Base-by-base conservation (phyloP, 1,140 invertebrate species). In the Cephus cinctus region DNA sequence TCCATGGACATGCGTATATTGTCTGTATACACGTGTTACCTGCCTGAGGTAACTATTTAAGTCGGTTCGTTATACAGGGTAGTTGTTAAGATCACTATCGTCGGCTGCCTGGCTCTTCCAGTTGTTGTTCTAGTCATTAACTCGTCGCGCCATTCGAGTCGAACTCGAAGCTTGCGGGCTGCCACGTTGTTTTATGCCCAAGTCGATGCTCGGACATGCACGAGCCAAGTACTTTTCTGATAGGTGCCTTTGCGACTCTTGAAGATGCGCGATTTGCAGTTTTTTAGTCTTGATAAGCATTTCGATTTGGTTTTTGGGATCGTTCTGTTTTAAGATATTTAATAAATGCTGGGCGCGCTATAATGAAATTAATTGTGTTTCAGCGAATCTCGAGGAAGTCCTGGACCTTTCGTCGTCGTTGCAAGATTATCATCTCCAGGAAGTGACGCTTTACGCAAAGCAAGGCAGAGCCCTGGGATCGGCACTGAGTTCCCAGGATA, bases 341-440 rank as follows among this genome's bases (percentile, higher is more conserved):
- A 30, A 30, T n/a, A n/a, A n/a, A n/a, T n/a, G n/a, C n/a, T n/a
- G n/a, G n/a, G n/a, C n/a, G n/a, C n/a, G n/a, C n/a, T n/a, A n/a
- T n/a, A 30, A 30, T n/a, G 25, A 30, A 9, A 30, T 1, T 30
- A 12, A 30, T 30, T n/a, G n/a, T 51, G 12, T 75, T 77, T 2
- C 71, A 87, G 84, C 75, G 21, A 84, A 85, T 65, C 61, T 85
- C 48, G 82, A 85, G 47, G 78, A 85, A 61, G 75, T 77, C 16
- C 65, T 86, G 50, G 76, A 82, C 40, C 71, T 81, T 5, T 77
- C 76, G 21, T 66, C 81, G 32, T 80, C 79, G 1, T 61, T 87
- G 22, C 81, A 79, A 27, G 85, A 87, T 55, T 86, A 86, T 57
- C 79, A 82, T 47, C 76, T 86, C 12, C 83, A 85, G 45, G 84